Percentiles rank a stretch among this genome's conserved stretches.
Conservation (phyloP, 2,797 vertebrate genomes). For the Xiphophorus birchmanni region DNA sequence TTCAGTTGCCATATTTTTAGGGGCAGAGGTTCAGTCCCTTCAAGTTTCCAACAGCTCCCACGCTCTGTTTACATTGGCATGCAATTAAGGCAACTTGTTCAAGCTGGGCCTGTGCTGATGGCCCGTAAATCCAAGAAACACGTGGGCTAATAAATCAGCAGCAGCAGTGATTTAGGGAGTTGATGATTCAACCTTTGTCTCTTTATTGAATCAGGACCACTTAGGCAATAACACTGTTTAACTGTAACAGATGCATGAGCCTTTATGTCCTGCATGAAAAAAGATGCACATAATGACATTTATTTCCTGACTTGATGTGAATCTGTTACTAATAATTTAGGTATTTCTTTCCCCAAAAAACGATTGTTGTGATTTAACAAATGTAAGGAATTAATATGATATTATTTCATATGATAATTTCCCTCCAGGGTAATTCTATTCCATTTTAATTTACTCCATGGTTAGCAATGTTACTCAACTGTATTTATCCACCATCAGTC, state of each 20-base stretch:
- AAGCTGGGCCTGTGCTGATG: constrained; percentile 44
- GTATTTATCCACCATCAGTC: background rate
- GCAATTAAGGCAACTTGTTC: constrained; percentile 53
- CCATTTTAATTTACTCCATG: background rate
- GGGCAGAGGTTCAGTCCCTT: constrained; percentile 43
- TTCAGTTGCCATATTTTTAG: constrained; percentile 29
- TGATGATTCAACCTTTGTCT: constrained; percentile 62
- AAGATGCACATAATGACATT: constrained; percentile 2
- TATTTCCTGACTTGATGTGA: background rate
- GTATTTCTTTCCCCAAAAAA: background rate
- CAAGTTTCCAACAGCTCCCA: constrained; percentile 54
- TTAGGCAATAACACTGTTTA: background rate
- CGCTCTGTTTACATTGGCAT: constrained; percentile 65
- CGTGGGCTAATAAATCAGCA: constrained; percentile 40
- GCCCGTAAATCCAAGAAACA: constrained; percentile 48
- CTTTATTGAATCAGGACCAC: constrained; percentile 33
- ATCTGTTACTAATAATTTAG: background rate
- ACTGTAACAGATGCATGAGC: constrained; percentile 11
- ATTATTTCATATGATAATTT: background rate
- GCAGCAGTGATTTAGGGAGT: constrained; percentile 52
- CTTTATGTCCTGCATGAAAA: constrained; percentile 12
- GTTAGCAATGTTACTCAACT: background rate
- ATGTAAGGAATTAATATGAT: background rate
- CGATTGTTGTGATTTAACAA: background rate
- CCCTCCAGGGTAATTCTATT: too few species aligned